These are phyloP conservation scores for Hofmannophila pseudospretella DNA, from an alignment of 2,888 invertebrate species.

Conservation along the genomic window DNA sequence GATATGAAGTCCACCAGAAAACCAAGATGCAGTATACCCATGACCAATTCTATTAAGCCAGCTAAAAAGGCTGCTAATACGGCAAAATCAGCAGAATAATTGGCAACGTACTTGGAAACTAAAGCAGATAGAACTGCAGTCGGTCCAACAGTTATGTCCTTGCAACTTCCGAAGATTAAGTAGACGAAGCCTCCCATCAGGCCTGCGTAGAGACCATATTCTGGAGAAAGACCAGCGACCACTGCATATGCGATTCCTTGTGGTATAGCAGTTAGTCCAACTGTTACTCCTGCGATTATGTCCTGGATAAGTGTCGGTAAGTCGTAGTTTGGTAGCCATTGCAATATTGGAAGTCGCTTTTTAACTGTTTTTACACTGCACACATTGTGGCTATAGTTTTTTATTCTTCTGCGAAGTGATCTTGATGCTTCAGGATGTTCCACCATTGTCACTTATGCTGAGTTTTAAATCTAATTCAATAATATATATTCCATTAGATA, in stretches of 20 bases:
- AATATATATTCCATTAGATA: too few species aligned
- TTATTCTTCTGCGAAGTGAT: constrained; percentile 9
- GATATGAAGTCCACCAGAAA: constrained; percentile 93
- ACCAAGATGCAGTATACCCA: constrained; percentile 87
- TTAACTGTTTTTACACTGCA: constrained; percentile 62
- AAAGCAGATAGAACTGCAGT: constrained; percentile 94
- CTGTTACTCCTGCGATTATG: constrained; percentile 90
- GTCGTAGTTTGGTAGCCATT: constrained; percentile 87
- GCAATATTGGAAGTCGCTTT: constrained; percentile 80
- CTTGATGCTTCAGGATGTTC: too few species aligned
- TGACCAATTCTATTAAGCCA: constrained; percentile 82
- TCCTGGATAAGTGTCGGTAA: constrained; percentile 83
- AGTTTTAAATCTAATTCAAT: too few species aligned
- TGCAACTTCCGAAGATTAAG: constrained; percentile 90
- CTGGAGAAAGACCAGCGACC: constrained; percentile 83
- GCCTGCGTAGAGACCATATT: constrained; percentile 93
- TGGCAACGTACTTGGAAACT: constrained; percentile 81
- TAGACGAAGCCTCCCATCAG: constrained; percentile 95
- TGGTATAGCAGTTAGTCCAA: constrained; percentile 88
- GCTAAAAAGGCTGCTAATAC: constrained; percentile 85
- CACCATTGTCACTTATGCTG: too few species aligned
- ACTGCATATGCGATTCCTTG: constrained; percentile 91
- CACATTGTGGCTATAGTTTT: constrained; percentile 30
- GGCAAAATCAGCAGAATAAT: constrained; percentile 82
- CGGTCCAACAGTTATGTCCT: constrained; percentile 87